Evolutionary conservation across 2,888 invertebrate genomes (phyloP).

Genomic region (Melolontha melolontha): DNA sequence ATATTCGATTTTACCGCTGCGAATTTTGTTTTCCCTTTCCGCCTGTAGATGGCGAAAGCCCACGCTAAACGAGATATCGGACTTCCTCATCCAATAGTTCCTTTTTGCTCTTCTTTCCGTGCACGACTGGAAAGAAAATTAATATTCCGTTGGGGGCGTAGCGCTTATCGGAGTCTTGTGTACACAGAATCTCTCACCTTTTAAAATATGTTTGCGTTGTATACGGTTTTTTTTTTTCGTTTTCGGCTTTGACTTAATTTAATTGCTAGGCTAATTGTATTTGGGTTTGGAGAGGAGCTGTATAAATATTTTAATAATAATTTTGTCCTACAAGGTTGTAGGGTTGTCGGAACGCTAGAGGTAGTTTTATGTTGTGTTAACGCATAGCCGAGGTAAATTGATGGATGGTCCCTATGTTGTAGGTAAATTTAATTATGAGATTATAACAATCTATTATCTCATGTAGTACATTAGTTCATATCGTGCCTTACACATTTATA

Average conservation of each 20-base stretch:
- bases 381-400: conserved; percentile 40
- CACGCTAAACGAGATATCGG: conserved; percentile 22
- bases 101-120: conserved; percentile 2
- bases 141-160: conserved; percentile 21
- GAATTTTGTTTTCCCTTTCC: conserved; percentile 41
- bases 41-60: conserved; percentile 50
- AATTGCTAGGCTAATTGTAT: conserved; percentile 47
- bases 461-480: background rate
- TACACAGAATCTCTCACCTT: conserved; percentile 36
- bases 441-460: conserved; percentile 1
- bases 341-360: background rate
- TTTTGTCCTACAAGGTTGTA: conserved; percentile 25
- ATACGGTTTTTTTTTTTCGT: conserved; percentile 14
- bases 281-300: conserved; percentile 39
- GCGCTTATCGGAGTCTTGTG: conserved; percentile 4
- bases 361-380: conserved; percentile 1
- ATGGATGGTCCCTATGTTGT: conserved; percentile 49
- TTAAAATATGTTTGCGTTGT: conserved; percentile 32
- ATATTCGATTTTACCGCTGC: conserved; percentile 24
- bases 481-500: background rate
- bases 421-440: conserved; percentile 41
- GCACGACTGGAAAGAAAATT: conserved; percentile 18
- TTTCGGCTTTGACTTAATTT: conserved; percentile 7
- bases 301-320: conserved; percentile 40
- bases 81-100: background rate